Base-by-base conservation (phyloP, 2,888 invertebrate genomes). In the Quadroppia sp. region DNA sequence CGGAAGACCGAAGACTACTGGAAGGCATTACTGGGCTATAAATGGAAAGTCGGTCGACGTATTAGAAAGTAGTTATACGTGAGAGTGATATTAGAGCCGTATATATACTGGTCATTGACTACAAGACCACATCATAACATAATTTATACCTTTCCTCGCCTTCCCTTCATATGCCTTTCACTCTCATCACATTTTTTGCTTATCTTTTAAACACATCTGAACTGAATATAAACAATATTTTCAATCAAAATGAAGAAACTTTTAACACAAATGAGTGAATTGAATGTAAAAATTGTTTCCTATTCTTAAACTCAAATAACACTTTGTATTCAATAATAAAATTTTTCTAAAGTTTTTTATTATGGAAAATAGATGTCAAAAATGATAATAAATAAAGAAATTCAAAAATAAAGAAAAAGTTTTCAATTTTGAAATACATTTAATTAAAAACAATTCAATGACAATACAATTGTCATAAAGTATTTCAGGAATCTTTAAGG, bases 31-130 rank as follows among this genome's bases (percentile, higher is more conserved):
- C 13, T 67, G 17, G n/a, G 40, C 28, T 67, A 67, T 67, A 67
- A 67, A 67, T 67, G 32, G 67, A 67, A 67, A 67, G 67, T 67
- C 42, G 67, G 40, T 42, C 67, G 32, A 59, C 59, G 23, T 28
- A 32, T 59, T 36, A 40, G 67, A 67, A 67, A 67, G 67, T 67
- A 42, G 42, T 67, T 59, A 17, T 59, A 59, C 32, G 7, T 23
- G 59, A 59, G 59, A 59, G 59, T 32, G 59, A 59, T 32, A 30
- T 32, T 59, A 59, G 17, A 28, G 1, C n/a, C n/a, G n/a, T n/a
- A n/a, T n/a, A n/a, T n/a, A n/a, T n/a, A n/a, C 59, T 59, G 59
- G 59, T 59, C 59, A 59, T 59, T 59, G 59, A 59, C 59, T 59
- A 59, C 30, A 48, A 30, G 59, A 59, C 59, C 59, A 59, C 59